Conservation (phyloP, 2,113 vertebrate species). For the Crotalus helleri region DNA sequence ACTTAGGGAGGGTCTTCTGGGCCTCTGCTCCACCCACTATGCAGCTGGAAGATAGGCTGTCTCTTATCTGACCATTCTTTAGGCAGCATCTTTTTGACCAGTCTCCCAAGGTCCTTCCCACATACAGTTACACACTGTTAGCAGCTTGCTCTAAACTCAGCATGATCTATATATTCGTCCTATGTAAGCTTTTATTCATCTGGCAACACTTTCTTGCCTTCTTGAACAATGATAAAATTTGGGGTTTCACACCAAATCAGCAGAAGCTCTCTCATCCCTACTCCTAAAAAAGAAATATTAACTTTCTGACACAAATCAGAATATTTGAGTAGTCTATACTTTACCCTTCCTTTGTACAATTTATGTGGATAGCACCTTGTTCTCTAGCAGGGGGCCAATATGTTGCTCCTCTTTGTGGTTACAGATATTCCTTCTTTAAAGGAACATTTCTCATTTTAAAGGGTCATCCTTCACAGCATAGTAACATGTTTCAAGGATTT, state of each 20-base stretch:
- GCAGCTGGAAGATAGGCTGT: neutral
- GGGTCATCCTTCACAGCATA: conserved; percentile 13
- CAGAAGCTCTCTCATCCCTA: neutral
- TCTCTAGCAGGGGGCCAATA: neutral
- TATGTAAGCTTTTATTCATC: neutral
- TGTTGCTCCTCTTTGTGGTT: conserved; percentile 1
- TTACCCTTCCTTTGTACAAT: neutral
- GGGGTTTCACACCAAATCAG: neutral
- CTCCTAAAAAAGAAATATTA: neutral
- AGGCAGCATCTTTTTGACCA: neutral
- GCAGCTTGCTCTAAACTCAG: neutral
- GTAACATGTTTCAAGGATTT: neutral
- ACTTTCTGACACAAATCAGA: neutral
- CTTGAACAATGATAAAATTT: neutral
- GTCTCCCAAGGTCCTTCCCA: neutral
- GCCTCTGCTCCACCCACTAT: neutral
- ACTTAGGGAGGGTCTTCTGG: neutral
- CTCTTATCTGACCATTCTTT: neutral
- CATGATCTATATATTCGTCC: neutral
- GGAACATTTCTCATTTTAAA: conserved; percentile 22
- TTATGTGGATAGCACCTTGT: neutral
- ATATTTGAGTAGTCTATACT: neutral
- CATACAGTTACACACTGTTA: neutral
- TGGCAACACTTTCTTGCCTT: neutral
- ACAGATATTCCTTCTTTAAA: conserved; percentile 15